Percentiles rank a stretch among this genome's conserved stretches.
phyloP scores from a whole-genome alignment of 2,797 vertebrate genomes.

The Gastrophryne carolinensis region DNA sequence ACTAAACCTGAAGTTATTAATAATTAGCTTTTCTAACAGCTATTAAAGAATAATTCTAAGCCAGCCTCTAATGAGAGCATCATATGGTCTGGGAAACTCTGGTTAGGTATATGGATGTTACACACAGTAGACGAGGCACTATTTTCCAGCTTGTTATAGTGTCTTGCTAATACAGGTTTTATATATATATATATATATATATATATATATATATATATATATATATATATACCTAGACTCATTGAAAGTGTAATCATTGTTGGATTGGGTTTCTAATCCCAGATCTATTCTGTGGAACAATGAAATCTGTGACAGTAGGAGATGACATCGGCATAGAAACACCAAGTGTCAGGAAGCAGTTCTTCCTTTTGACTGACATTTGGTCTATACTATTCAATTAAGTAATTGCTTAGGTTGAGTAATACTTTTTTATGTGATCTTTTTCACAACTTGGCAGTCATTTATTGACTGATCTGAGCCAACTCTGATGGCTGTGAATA shows the following conservation, averaged over 20 bases:
- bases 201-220: background rate
- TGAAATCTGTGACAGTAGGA: background rate
- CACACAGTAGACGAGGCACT: too few species aligned
- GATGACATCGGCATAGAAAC: background rate
- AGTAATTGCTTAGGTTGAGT: background rate
- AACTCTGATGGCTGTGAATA: background rate
- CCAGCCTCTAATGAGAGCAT: too few species aligned
- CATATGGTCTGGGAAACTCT: too few species aligned
- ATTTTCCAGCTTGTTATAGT: too few species aligned
- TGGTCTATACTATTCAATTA: background rate
- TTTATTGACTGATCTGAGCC: background rate
- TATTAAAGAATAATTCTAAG: too few species aligned
- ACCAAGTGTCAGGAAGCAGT: background rate
- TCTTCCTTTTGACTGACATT: background rate
- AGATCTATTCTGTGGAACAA: background rate
- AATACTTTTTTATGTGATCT: background rate
- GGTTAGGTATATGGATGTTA: too few species aligned
- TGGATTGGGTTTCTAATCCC: background rate
- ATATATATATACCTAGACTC: background rate
- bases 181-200: background rate
- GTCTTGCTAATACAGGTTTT: too few species aligned
- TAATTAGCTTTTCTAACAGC: too few species aligned
- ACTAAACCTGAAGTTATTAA: too few species aligned
- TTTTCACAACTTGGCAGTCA: background rate
- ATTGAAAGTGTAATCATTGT: background rate